Evolutionary conservation across 2,113 vertebrate genomes (phyloP).

Genomic region (Alethe castanea): DNA sequence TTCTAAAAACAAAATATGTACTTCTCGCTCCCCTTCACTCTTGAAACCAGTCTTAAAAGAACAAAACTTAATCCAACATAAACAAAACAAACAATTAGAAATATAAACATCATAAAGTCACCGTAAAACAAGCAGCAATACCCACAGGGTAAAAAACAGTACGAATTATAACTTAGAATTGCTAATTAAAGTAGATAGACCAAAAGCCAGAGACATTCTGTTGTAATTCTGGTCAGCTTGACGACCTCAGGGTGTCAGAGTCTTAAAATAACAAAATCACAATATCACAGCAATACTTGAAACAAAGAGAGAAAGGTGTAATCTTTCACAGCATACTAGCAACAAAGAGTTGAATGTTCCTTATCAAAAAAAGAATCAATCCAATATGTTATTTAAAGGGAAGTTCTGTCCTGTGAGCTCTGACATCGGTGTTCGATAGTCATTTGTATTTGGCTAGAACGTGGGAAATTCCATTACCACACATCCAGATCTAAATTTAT

Average conservation of each 20-base stretch:
- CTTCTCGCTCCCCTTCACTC: neutral
- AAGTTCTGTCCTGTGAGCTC: neutral
- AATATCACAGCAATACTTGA: neutral
- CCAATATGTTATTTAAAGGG: neutral
- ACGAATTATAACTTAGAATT: neutral
- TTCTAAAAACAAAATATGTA: neutral
- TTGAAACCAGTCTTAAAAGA: neutral
- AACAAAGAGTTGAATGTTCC: neutral
- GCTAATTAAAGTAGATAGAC: neutral
- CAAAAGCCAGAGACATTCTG: neutral
- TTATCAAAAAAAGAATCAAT: neutral
- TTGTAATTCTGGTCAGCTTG: neutral
- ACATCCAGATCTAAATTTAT: neutral
- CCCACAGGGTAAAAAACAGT: neutral
- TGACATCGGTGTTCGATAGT: fast-evolving
- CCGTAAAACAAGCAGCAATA: neutral
- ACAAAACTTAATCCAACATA: neutral
- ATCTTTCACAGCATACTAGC: neutral
- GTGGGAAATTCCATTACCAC: neutral
- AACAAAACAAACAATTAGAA: neutral
- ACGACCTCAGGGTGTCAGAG: neutral
- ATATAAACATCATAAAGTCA: neutral
- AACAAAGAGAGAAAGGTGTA: neutral
- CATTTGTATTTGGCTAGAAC: neutral
- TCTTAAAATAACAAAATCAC: neutral